A percentile compares a stretch with the other conserved stretches of the same genome.
These are phyloP conservation scores for Dicranocentrus wangi DNA, from an alignment of 2,888 invertebrate species.

Conservation along the genomic window DNA sequence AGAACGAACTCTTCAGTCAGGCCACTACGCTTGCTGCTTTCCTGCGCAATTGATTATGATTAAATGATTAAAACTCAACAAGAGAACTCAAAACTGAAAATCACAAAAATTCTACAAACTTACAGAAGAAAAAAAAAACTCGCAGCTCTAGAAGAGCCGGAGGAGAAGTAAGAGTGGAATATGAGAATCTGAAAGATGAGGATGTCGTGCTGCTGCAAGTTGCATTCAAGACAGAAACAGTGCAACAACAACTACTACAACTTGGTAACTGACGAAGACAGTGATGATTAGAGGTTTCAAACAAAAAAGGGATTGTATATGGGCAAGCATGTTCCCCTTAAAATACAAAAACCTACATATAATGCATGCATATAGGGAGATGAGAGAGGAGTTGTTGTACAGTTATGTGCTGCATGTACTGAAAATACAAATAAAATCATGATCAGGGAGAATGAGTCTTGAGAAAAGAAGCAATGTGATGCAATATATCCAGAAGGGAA, in stretches of 20 bases:
- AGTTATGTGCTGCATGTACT: too few relatives aligned
- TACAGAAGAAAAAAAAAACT: neutral
- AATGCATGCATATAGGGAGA: too few relatives aligned
- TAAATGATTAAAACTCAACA: too few relatives aligned
- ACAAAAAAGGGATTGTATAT: conserved; percentile 11
- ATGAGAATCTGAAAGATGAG: conserved; percentile 10
- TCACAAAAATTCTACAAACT: too few relatives aligned
- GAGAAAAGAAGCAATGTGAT: neutral
- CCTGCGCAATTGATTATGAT: too few relatives aligned
- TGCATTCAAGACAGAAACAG: conserved; percentile 18
- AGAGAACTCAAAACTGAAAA: too few relatives aligned
- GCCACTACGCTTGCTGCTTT: too few relatives aligned
- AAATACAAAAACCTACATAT: neutral
- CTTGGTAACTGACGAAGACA: conserved; percentile 10
- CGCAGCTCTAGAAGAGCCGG: conserved; percentile 58
- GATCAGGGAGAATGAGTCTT: too few relatives aligned
- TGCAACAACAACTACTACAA: conserved; percentile 39
- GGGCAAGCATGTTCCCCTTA: neutral
- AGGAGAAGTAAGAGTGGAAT: too few relatives aligned
- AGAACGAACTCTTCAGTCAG: too few relatives aligned
- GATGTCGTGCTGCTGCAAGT: neutral
- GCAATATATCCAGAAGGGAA: neutral
- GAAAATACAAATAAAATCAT: too few relatives aligned
- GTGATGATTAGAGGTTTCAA: conserved; percentile 37
- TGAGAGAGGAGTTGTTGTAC: too few relatives aligned